phyloP scores from a whole-genome alignment of 2,888 invertebrate genomes.

The Plemyria rubiginata region DNA sequence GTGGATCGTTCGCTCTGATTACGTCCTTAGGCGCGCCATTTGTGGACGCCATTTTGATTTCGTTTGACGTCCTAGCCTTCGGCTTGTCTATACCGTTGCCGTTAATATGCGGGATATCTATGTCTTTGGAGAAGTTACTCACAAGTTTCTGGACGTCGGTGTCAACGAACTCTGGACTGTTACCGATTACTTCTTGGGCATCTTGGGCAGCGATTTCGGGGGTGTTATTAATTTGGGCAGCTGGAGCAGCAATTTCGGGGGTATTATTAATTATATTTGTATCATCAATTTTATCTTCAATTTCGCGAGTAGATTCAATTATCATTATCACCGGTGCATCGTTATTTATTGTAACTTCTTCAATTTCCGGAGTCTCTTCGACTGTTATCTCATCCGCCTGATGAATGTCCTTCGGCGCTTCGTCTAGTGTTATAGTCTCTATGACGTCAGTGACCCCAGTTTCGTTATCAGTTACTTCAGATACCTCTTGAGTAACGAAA shows the following conservation, averaged over 20 bases:
- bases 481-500: too few species aligned
- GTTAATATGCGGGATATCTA: slow-evolving; percentile 46
- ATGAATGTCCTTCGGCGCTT: slow-evolving; percentile 5
- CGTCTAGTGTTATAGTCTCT: neutral
- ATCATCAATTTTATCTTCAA: slow-evolving; percentile 7
- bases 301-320: slow-evolving; percentile 10
- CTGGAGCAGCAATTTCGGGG: slow-evolving; percentile 3
- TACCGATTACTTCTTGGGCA: too few species aligned
- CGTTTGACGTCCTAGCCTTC: slow-evolving; percentile 68
- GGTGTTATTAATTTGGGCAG: too few species aligned
- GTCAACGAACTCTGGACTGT: neutral
- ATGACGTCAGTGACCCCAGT: neutral
- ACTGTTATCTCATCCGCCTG: neutral
- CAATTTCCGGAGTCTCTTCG: slow-evolving; percentile 3
- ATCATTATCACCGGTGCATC: slow-evolving; percentile 7
- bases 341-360: slow-evolving; percentile 7
- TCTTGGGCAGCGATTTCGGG: slow-evolving; percentile 5
- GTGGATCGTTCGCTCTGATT: slow-evolving; percentile 77
- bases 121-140: slow-evolving; percentile 15
- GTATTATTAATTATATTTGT: slow-evolving; percentile 12
- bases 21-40: slow-evolving; percentile 73
- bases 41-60: slow-evolving; percentile 72
- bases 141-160: slow-evolving; percentile 19
- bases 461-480: slow-evolving; percentile 5
- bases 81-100: slow-evolving; percentile 51